Conservation (phyloP, 2,888 invertebrate genomes). For the Caradrina kadenii region DNA sequence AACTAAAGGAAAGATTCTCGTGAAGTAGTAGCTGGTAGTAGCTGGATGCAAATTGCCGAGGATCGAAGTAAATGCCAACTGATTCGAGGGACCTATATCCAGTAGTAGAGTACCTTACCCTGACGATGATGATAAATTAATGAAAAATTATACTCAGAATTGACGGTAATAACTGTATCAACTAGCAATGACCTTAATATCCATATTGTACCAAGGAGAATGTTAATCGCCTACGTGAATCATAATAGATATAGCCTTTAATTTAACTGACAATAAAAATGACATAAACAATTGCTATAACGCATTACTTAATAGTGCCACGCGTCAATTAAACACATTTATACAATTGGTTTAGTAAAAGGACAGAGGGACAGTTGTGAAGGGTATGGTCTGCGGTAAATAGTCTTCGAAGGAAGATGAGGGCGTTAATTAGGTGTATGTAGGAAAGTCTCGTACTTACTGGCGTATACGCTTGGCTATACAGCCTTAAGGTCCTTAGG, state of each 20-base stretch:
- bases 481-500: slow-evolving; percentile 20
- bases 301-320: slow-evolving; percentile 69
- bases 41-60: background rate
- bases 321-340: slow-evolving; percentile 72
- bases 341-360: slow-evolving; percentile 67
- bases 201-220: slow-evolving; percentile 39
- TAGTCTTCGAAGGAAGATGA: slow-evolving; percentile 45
- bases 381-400: slow-evolving; percentile 31
- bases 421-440: slow-evolving; percentile 52
- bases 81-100: background rate
- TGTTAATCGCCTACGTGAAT: slow-evolving; percentile 44
- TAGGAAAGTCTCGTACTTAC: slow-evolving; percentile 28
- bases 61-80: background rate
- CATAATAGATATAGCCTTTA: slow-evolving; percentile 51
- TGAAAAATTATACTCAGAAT: background rate
- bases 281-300: slow-evolving; percentile 53
- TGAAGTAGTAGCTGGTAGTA: too few species aligned
- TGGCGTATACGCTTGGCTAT: background rate
- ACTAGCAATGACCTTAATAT: slow-evolving; percentile 30
- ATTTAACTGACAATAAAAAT: slow-evolving; percentile 50
- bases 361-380: slow-evolving; percentile 50
- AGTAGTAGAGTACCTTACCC: too few species aligned
- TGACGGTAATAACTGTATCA: background rate
- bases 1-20: too few species aligned
- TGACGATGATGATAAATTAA: background rate